Evolutionary conservation across 2,888 invertebrate genomes (phyloP).

Genomic region (Drosophila buzzatii): DNA sequence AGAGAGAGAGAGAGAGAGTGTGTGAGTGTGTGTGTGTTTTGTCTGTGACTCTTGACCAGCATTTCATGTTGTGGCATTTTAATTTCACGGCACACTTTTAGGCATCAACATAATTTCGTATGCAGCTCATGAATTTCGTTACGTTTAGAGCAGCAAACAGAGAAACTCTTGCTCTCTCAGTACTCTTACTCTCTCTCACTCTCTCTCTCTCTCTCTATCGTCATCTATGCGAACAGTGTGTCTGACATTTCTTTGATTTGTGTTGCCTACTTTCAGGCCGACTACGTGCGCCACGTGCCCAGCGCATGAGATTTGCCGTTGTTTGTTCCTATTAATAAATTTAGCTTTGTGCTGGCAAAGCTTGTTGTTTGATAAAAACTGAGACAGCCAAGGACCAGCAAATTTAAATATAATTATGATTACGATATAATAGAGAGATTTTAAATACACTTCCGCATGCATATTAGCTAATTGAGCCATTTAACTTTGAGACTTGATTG

Average conservation of each 20-base stretch:
- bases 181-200: no score
- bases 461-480: no score
- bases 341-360: not conserved
- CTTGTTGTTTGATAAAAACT: not conserved
- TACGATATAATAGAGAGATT: not conserved
- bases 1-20: no score
- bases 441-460: no score
- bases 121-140: constrained; percentile 64
- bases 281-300: constrained; percentile 43
- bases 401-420: constrained; percentile 8
- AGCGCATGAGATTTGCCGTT: constrained; percentile 8
- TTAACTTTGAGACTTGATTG: no score
- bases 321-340: constrained; percentile 19
- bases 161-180: not conserved
- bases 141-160: constrained; percentile 24
- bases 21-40: constrained; percentile 11
- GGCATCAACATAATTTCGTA: constrained; percentile 73
- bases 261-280: constrained; percentile 58
- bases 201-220: not conserved
- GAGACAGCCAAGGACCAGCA: not conserved
- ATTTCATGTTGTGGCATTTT: constrained; percentile 79
- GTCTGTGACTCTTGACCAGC: constrained; percentile 74
- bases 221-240: constrained; percentile 29
- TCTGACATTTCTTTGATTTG: constrained; percentile 69
- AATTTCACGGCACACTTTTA: constrained; percentile 75